A percentile compares a stretch with the other conserved stretches of the same genome.
Conservation (phyloP, 92 coral and sea anemone species). For the Phenganax marumi region DNA sequence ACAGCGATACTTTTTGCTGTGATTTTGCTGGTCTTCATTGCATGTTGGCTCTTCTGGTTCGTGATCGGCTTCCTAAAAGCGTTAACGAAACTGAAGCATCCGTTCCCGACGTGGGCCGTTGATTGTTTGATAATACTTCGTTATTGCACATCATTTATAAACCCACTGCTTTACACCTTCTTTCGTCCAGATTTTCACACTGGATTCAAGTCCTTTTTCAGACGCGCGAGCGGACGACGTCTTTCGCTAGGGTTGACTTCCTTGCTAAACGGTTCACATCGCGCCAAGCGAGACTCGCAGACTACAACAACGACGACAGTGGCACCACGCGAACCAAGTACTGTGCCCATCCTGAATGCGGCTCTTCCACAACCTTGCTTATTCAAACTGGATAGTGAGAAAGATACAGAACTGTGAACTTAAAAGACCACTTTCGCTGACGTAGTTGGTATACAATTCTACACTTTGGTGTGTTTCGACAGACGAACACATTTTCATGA, state of each 20-base stretch:
- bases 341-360: not conserved
- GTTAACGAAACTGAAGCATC: not conserved
- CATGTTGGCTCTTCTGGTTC: conserved; percentile 35
- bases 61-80: not conserved
- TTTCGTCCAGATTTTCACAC: conserved; percentile 28
- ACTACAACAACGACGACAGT: not conserved
- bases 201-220: not conserved
- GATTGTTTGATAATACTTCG: not conserved
- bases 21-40: conserved; percentile 18
- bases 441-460: too few species aligned
- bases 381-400: not conserved
- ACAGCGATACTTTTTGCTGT: conserved; percentile 35
- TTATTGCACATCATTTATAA: conserved; percentile 33
- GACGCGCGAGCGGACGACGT: not conserved
- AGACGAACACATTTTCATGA: too few species aligned
- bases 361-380: not conserved
- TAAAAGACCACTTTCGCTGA: too few species aligned
- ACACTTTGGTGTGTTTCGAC: too few species aligned
- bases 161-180: conserved; percentile 41
- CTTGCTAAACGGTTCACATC: not conserved
- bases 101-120: conserved; percentile 29
- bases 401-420: not conserved
- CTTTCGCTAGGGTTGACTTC: not conserved
- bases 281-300: not conserved
- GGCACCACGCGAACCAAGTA: not conserved